A percentile compares a stretch with the other conserved stretches of the same genome.
Evolutionary conservation across 2,888 invertebrate genomes (phyloP).

Genomic region (Bombylius major): DNA sequence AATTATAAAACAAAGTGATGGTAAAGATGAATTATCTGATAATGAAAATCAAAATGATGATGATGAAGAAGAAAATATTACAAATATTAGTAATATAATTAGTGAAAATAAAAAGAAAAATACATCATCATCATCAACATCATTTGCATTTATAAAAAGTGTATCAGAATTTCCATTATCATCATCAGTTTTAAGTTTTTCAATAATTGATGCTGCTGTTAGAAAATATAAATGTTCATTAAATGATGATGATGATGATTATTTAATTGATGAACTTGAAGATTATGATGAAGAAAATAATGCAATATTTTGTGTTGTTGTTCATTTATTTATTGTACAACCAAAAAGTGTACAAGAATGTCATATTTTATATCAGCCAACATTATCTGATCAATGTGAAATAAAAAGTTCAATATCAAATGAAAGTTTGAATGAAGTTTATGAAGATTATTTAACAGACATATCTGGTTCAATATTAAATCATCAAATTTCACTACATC

Average conservation of each 20-base stretch:
- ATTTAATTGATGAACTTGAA: conserved; percentile 43
- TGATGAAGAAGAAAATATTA: neutral
- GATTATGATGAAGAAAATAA: conserved; percentile 46
- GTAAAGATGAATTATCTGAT: conserved; percentile 6
- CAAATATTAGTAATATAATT: neutral
- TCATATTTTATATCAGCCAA: conserved; percentile 50
- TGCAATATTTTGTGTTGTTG: conserved; percentile 40
- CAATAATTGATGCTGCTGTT: conserved; percentile 65
- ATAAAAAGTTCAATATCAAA: conserved; percentile 22
- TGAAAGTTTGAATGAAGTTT: conserved; percentile 10
- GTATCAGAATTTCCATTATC: conserved; percentile 80
- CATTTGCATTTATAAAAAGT: conserved; percentile 51
- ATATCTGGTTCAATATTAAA: neutral
- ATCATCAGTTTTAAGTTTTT: conserved; percentile 79
- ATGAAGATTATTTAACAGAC: neutral
- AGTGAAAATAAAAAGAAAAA: neutral
- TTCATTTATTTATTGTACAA: conserved; percentile 64
- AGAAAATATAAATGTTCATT: conserved; percentile 38
- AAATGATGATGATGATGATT: conserved; percentile 36
- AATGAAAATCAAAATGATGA: neutral
- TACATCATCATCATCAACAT: neutral
- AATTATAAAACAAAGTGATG: conserved; percentile 47
- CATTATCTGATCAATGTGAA: conserved; percentile 25
- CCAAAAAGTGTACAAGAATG: conserved; percentile 82
- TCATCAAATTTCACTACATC: neutral